Evolutionary conservation across 2,797 vertebrate genomes (phyloP).

Genomic region (Tauraco hartlaubi): DNA sequence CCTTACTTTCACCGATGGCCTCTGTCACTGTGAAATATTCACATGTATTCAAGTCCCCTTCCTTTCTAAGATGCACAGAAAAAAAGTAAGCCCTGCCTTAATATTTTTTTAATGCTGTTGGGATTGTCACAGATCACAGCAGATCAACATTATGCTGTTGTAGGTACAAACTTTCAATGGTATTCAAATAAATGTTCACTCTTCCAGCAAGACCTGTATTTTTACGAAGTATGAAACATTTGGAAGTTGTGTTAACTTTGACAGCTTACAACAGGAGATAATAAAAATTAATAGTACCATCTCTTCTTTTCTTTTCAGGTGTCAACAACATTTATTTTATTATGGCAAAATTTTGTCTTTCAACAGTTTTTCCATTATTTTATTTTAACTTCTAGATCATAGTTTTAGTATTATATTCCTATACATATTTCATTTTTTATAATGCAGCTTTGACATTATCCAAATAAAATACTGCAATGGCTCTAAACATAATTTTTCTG

Average conservation of each 20-base stretch:
- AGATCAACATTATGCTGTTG: not conserved
- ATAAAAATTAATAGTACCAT: not conserved
- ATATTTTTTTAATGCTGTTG: not conserved
- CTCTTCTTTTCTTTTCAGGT: not conserved
- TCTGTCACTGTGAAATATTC: not conserved
- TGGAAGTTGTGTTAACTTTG: not conserved
- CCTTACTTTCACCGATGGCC: not conserved
- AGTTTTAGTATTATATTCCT: not conserved
- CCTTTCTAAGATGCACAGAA: not conserved
- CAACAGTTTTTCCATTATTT: not conserved
- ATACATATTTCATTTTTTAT: not conserved
- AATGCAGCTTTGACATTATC: not conserved
- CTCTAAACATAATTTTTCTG: not conserved
- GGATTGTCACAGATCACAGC: not conserved
- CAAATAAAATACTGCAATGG: slow-evolving; percentile 15
- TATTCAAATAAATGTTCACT: not conserved
- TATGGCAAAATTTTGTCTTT: not conserved
- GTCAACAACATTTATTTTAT: not conserved
- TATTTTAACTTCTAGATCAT: not conserved
- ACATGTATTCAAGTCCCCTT: not conserved
- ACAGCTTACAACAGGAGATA: not conserved
- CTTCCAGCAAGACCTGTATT: not conserved
- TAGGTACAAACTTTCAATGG: not conserved
- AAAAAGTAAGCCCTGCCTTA: not conserved
- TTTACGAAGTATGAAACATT: not conserved